Evolutionary conservation across 2,888 invertebrate genomes (phyloP).

Genomic region (Polydrusus tereticollis): DNA sequence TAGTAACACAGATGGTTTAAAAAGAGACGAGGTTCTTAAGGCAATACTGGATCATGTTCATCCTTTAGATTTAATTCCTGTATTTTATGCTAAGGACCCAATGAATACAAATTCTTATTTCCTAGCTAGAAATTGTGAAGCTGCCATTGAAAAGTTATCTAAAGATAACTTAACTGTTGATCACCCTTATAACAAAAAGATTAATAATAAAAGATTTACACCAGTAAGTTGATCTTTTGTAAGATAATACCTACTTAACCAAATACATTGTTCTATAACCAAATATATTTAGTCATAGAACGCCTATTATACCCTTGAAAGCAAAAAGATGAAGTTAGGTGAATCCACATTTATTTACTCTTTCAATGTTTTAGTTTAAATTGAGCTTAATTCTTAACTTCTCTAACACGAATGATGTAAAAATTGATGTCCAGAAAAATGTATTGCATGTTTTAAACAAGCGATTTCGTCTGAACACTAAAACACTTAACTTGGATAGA

Average conservation of each 20-base stretch:
- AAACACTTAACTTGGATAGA: constrained; percentile 64
- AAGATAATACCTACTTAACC: no score
- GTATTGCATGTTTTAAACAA: constrained; percentile 64
- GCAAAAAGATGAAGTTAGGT: not conserved
- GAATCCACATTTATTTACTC: not conserved
- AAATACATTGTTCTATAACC: no score
- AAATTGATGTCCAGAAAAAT: constrained; percentile 68
- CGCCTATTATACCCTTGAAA: no score
- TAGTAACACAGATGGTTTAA: constrained; percentile 58
- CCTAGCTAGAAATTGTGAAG: constrained; percentile 68
- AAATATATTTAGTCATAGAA: no score
- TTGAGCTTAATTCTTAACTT: constrained; percentile 65
- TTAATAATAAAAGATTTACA: not conserved
- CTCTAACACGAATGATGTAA: constrained; percentile 66
- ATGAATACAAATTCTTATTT: constrained; percentile 64
- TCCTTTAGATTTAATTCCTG: constrained; percentile 69
- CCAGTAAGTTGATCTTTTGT: constrained; percentile 23
- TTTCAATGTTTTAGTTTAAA: constrained; percentile 51
- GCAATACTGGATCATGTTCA: constrained; percentile 66
- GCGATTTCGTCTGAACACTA: constrained; percentile 60
- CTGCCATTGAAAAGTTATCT: constrained; percentile 68
- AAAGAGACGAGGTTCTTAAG: constrained; percentile 61
- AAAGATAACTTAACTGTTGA: constrained; percentile 65
- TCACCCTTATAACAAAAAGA: constrained; percentile 45
- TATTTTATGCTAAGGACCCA: constrained; percentile 61